Percentiles rank a stretch among this genome's conserved stretches.
Evolutionary conservation across 2,888 invertebrate genomes (phyloP).

Genomic region (Drosophila diplacantha): DNA sequence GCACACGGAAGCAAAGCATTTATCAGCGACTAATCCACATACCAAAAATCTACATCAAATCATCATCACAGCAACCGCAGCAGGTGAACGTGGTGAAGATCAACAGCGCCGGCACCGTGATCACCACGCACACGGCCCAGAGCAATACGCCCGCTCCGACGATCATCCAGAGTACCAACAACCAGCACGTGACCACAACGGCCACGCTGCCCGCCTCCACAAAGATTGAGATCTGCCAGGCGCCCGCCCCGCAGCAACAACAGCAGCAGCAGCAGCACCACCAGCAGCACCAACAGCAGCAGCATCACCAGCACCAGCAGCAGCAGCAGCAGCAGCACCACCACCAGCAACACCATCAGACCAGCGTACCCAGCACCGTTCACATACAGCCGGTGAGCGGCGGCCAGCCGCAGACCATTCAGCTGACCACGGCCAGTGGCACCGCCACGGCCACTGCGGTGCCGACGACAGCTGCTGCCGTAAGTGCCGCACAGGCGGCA

Average conservation of each 20-base stretch:
- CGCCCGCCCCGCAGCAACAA: slow-evolving; percentile 63
- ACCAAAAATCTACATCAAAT: slow-evolving; percentile 14
- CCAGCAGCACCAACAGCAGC: slow-evolving; percentile 44
- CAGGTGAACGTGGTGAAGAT: slow-evolving; percentile 78
- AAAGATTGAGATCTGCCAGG: slow-evolving; percentile 77
- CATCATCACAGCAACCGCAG: slow-evolving; percentile 55
- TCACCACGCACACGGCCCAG: slow-evolving; percentile 75
- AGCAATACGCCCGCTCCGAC: slow-evolving; percentile 69
- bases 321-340: slow-evolving; percentile 44
- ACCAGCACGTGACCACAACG: slow-evolving; percentile 74
- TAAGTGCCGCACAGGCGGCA: slow-evolving; percentile 52
- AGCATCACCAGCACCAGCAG: slow-evolving; percentile 26
- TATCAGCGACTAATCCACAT: slow-evolving; percentile 18
- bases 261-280: slow-evolving; percentile 40
- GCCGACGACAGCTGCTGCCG: slow-evolving; percentile 58
- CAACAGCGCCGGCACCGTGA: slow-evolving; percentile 77
- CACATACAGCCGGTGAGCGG: slow-evolving; percentile 57
- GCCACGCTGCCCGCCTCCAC: slow-evolving; percentile 74
- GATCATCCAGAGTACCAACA: slow-evolving; percentile 76
- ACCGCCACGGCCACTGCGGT: slow-evolving; percentile 67
- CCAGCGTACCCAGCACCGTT: slow-evolving; percentile 47
- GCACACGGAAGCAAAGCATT: neutral
- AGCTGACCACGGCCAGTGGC: slow-evolving; percentile 60
- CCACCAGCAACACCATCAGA: slow-evolving; percentile 43
- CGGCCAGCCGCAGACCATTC: slow-evolving; percentile 58